Evolutionary conservation across 1,140 invertebrate genomes (phyloP).

Genomic region (Centruroides vittatus): DNA sequence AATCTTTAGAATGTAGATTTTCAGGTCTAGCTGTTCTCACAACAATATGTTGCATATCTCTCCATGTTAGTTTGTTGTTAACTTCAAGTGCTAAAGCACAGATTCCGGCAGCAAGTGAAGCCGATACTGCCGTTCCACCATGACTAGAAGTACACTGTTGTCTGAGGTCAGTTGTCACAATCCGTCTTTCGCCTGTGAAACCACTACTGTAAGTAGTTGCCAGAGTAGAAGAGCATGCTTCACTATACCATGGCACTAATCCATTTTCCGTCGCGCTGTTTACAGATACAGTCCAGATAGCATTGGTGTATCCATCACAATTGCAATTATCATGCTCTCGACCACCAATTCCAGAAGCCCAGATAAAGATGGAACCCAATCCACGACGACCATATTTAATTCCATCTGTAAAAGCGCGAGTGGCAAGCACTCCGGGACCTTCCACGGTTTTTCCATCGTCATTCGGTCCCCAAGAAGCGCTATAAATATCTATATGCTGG

Average conservation of each 20-base stretch:
- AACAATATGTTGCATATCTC: slow-evolving; percentile 95
- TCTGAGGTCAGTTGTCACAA: slow-evolving; percentile 85
- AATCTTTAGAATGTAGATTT: slow-evolving; percentile 48
- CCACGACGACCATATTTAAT: slow-evolving; percentile 84
- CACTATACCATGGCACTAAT: slow-evolving; percentile 81
- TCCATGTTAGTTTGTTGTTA: slow-evolving; percentile 69
- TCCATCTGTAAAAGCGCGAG: slow-evolving; percentile 88
- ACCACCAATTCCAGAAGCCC: slow-evolving; percentile 98
- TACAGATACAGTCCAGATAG: slow-evolving; percentile 95
- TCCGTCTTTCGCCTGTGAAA: slow-evolving; percentile 54
- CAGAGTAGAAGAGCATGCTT: slow-evolving; percentile 83
- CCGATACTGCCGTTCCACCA: slow-evolving; percentile 77
- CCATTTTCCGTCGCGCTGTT: slow-evolving; percentile 93
- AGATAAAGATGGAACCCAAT: slow-evolving; percentile 97
- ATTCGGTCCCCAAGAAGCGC: slow-evolving; percentile 86
- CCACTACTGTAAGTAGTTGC: slow-evolving; percentile 94
- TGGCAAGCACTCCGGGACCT: slow-evolving; percentile 92
- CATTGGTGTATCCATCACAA: slow-evolving; percentile 98
- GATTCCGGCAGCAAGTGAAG: slow-evolving; percentile 91
- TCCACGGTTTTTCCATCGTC: slow-evolving; percentile 97
- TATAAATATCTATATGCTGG: slow-evolving; percentile 60
- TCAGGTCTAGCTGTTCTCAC: slow-evolving; percentile 71
- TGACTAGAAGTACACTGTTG: slow-evolving; percentile 42
- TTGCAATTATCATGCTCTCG: slow-evolving; percentile 79
- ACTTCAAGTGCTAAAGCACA: slow-evolving; percentile 88